Evolutionary conservation across 2,797 vertebrate species (phyloP).

Genomic region (Molossus molossus): DNA sequence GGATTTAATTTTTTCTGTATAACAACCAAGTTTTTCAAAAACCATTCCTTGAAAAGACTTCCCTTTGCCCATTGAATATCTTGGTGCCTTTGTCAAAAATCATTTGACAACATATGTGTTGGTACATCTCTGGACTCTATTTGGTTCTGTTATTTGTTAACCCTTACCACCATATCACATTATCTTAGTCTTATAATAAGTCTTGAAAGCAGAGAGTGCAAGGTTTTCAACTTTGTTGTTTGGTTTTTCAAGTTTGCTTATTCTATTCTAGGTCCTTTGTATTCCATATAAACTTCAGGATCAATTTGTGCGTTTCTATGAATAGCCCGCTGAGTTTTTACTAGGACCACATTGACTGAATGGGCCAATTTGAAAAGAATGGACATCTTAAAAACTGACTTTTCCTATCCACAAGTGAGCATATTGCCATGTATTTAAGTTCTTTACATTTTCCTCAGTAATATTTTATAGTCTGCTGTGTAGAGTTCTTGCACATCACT

Average conservation of each 20-base stretch:
- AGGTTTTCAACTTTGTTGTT: neutral
- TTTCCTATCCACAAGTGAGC: neutral
- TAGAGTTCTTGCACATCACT: neutral
- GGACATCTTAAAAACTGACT: neutral
- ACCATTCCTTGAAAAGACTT: neutral
- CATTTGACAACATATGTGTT: neutral
- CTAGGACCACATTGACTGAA: neutral
- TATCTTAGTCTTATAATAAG: neutral
- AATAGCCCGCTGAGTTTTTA: neutral
- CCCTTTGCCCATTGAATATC: neutral
- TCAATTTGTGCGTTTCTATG: slow-evolving; percentile 2
- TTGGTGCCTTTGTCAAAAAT: neutral
- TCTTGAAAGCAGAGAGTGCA: neutral
- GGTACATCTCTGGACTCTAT: neutral
- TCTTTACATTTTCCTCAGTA: neutral
- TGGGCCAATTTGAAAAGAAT: neutral
- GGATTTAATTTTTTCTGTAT: neutral
- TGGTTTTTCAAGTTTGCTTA: neutral
- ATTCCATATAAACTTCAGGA: slow-evolving; percentile 41
- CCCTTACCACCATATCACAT: neutral
- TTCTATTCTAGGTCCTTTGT: neutral
- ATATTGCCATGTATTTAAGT: neutral
- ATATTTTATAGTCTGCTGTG: neutral
- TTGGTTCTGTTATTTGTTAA: neutral
- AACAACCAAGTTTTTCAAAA: neutral